phyloP scores from a whole-genome alignment of 2,113 vertebrate species.

The Grus americana region DNA sequence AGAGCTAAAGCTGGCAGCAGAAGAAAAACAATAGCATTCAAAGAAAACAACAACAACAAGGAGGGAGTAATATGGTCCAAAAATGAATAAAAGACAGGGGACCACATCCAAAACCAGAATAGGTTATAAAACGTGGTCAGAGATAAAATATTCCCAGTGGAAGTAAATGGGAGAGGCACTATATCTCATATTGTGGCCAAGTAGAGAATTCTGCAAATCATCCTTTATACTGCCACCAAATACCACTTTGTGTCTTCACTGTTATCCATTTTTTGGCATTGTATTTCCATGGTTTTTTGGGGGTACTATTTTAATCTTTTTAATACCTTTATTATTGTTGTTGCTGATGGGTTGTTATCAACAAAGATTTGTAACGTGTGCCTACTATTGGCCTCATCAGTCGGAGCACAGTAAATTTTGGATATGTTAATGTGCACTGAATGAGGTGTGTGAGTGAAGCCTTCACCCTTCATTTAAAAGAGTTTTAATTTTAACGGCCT shows the following conservation, averaged over 20 bases:
- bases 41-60: neutral
- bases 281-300: neutral
- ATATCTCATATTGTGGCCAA: neutral
- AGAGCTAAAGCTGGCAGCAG: slow-evolving; percentile 20
- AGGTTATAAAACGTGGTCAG: slow-evolving; percentile 14
- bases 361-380: neutral
- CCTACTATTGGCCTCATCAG: neutral
- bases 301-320: neutral
- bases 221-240: neutral
- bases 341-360: neutral
- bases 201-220: neutral
- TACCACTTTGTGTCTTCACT: neutral
- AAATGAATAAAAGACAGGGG: slow-evolving; percentile 31
- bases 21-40: neutral
- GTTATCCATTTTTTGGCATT: neutral
- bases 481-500: neutral
- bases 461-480: neutral
- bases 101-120: neutral
- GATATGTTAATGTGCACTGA: neutral
- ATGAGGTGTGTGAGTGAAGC: neutral
- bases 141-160: slow-evolving; percentile 40
- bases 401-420: neutral
- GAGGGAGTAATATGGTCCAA: neutral
- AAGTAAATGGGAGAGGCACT: neutral
- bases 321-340: neutral